These are phyloP conservation scores for Pachycephus smyrnensis DNA, from an alignment of 2,888 invertebrate genomes.

Conservation along the genomic window DNA sequence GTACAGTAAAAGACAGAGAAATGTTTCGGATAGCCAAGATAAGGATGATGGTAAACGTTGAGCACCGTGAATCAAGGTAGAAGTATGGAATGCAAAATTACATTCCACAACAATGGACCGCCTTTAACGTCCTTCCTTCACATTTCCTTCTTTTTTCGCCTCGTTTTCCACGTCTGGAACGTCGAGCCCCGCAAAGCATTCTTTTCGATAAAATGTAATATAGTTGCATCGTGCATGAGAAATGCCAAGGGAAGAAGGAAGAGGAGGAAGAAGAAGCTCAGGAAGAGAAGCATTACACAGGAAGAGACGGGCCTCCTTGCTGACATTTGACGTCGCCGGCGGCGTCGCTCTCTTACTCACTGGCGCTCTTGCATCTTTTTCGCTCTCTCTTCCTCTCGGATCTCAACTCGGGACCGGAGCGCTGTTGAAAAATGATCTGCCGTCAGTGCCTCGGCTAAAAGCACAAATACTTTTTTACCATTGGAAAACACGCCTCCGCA, in stretches of 20 bases:
- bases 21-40: background rate
- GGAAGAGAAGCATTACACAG: conserved; percentile 63
- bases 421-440: conserved; percentile 64
- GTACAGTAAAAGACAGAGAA: background rate
- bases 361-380: conserved; percentile 28
- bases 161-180: background rate
- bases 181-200: background rate
- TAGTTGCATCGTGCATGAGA: conserved; percentile 22
- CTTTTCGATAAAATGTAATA: conserved; percentile 11
- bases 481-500: conserved; percentile 48
- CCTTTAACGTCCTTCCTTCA: conserved; percentile 1
- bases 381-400: conserved; percentile 20
- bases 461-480: conserved; percentile 48
- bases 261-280: conserved; percentile 46
- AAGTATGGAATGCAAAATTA: background rate
- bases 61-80: background rate
- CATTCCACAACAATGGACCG: background rate
- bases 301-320: conserved; percentile 30
- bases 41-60: background rate
- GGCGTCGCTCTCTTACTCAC: conserved; percentile 25
- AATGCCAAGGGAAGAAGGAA: conserved; percentile 1
- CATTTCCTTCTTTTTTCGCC: background rate
- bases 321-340: conserved; percentile 52
- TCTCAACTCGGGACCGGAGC: conserved; percentile 29
- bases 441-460: conserved; percentile 54